phyloP scores from a whole-genome alignment of 2,888 invertebrate genomes.

The Lapara coniferarum region DNA sequence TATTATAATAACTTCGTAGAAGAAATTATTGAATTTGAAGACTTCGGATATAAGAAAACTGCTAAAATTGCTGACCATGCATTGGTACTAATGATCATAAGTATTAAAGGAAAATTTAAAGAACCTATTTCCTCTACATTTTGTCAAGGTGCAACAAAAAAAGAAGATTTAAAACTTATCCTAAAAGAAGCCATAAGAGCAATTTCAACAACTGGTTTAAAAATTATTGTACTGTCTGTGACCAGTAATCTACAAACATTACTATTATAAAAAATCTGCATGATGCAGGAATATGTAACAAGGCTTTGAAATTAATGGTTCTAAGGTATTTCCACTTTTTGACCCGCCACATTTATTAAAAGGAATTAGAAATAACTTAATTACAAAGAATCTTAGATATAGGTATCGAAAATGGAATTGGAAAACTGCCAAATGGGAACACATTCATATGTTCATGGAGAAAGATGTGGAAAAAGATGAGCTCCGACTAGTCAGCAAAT shows the following conservation, averaged over 20 bases:
- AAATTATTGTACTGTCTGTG: not conserved
- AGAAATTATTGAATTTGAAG: constrained; percentile 7
- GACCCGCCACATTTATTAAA: constrained; percentile 2
- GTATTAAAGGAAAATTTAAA: not conserved
- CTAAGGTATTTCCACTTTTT: not conserved
- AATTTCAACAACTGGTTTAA: not conserved
- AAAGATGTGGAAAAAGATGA: not conserved
- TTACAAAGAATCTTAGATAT: not conserved
- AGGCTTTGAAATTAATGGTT: not conserved
- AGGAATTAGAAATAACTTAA: not conserved
- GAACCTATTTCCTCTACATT: not conserved
- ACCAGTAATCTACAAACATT: not conserved
- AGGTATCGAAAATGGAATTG: not conserved
- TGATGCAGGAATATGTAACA: not conserved
- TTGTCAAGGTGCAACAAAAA: not conserved
- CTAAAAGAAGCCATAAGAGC: not conserved
- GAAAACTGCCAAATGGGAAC: not conserved
- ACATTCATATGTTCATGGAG: not conserved
- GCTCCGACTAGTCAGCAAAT: not conserved
- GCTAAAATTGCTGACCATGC: constrained; percentile 1
- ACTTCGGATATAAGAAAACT: not conserved
- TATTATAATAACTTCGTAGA: not conserved
- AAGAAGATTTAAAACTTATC: not conserved
- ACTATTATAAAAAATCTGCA: not conserved
- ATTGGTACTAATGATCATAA: not conserved